Percentiles rank a stretch among this genome's conserved stretches.
These are phyloP conservation scores for Podargus strigoides DNA, from an alignment of 2,797 vertebrate species.

Conservation along the genomic window DNA sequence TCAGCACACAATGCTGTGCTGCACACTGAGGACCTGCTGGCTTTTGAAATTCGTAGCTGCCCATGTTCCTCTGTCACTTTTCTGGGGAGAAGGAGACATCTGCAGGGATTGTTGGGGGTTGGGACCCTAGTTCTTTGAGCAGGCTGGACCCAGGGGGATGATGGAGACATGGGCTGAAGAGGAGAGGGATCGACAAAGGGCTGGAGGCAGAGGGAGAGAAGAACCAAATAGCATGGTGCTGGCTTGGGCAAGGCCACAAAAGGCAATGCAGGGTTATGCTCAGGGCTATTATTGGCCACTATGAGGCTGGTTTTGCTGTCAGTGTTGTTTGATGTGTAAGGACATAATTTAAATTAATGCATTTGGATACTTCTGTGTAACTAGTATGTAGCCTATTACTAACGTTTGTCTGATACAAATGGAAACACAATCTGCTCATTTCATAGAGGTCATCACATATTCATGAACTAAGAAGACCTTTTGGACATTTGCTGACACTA, in stretches of 20 bases:
- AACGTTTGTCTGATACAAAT: background rate
- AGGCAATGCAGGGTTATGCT: background rate
- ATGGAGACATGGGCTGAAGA: background rate
- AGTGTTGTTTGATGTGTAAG: background rate
- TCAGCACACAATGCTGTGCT: background rate
- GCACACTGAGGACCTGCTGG: rapidly evolving
- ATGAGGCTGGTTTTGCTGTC: background rate
- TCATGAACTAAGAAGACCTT: background rate
- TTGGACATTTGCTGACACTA: background rate
- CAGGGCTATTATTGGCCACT: rapidly evolving
- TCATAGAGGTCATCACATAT: background rate
- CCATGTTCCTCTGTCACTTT: background rate
- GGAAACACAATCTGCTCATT: background rate
- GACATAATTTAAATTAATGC: background rate
- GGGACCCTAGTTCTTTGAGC: background rate
- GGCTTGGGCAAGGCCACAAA: background rate
- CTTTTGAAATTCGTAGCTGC: background rate
- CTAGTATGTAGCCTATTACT: background rate
- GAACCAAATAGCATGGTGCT: background rate
- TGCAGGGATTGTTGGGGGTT: rapidly evolving
- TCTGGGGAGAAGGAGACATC: background rate
- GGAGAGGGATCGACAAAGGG: background rate
- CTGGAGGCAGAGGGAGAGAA: background rate
- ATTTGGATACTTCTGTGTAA: background rate
- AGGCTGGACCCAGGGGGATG: background rate